Evolutionary conservation across 2,113 vertebrate species (phyloP).

Genomic region (Pimephales promelas): DNA sequence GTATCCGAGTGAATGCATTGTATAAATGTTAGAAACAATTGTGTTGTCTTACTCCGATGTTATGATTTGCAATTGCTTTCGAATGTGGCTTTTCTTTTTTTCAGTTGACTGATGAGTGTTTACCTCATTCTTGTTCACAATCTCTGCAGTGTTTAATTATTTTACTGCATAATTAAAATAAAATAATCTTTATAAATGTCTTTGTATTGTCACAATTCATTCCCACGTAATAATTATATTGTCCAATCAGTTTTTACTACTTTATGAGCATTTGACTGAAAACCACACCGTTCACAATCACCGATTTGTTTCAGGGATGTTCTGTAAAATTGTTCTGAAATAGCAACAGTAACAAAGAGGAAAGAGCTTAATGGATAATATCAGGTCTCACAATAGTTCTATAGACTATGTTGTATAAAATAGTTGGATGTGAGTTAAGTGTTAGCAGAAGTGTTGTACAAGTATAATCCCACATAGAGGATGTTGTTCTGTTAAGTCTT

Average conservation of each 20-base stretch:
- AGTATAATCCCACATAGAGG: neutral
- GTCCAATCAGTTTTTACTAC: neutral
- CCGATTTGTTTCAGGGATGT: neutral
- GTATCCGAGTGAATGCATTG: neutral
- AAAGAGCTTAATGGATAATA: neutral
- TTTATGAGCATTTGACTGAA: neutral
- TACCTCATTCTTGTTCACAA: neutral
- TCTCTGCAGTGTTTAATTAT: neutral
- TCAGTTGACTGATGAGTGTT: conserved; percentile 6
- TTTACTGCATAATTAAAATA: neutral
- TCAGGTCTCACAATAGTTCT: neutral
- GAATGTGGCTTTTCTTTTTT: neutral
- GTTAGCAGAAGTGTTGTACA: neutral
- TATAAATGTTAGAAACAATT: neutral
- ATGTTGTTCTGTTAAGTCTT: neutral
- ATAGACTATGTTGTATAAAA: too few species aligned
- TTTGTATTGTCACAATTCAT: neutral
- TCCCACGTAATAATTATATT: neutral
- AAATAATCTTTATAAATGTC: neutral
- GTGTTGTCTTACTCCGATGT: neutral
- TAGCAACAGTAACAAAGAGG: neutral
- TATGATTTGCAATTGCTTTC: conserved; percentile 6
- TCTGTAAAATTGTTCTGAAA: too few species aligned
- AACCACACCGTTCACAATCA: neutral
- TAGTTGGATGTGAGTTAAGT: neutral